These are phyloP conservation scores for Griposia aprilina DNA, from an alignment of 2,888 invertebrate genomes.

Conservation along the genomic window DNA sequence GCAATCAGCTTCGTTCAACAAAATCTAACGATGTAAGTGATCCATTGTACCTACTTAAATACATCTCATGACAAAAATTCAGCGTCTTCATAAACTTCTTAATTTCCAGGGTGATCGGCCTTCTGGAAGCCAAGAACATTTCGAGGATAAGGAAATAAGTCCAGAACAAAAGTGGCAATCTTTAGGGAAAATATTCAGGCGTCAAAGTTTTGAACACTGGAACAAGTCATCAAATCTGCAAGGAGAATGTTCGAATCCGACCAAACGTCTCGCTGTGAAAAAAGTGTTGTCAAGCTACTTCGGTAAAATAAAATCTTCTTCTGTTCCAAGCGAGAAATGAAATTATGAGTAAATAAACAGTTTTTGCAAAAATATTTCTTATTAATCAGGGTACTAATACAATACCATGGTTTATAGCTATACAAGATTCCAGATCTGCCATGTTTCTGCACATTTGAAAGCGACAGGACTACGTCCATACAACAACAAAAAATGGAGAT, in stretches of 20 bases:
- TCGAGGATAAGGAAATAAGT: conserved; percentile 81
- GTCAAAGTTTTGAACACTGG: conserved; percentile 86
- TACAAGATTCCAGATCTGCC: background rate
- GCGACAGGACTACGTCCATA: too few relatives aligned
- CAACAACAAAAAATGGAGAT: background rate
- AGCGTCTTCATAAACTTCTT: conserved; percentile 13
- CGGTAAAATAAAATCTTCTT: conserved; percentile 80
- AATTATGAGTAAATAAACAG: conserved; percentile 59
- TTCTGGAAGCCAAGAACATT: conserved; percentile 81
- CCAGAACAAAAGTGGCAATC: conserved; percentile 89
- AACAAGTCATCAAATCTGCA: conserved; percentile 78
- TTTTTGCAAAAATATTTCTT: conserved; percentile 34
- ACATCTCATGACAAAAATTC: background rate
- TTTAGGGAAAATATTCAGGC: conserved; percentile 86
- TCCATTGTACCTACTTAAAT: background rate
- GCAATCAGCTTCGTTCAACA: conserved; percentile 84
- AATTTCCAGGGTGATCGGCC: conserved; percentile 83
- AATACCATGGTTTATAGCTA: background rate
- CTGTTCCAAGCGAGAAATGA: conserved; percentile 77
- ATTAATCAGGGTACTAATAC: background rate
- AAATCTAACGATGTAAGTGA: conserved; percentile 86
- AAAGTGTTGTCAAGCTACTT: conserved; percentile 87
- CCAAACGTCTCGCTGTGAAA: conserved; percentile 82
- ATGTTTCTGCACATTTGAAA: background rate
- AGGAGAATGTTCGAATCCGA: conserved; percentile 82